Conservation (phyloP, 2,797 vertebrate genomes). For the Sebastes itinus region DNA sequence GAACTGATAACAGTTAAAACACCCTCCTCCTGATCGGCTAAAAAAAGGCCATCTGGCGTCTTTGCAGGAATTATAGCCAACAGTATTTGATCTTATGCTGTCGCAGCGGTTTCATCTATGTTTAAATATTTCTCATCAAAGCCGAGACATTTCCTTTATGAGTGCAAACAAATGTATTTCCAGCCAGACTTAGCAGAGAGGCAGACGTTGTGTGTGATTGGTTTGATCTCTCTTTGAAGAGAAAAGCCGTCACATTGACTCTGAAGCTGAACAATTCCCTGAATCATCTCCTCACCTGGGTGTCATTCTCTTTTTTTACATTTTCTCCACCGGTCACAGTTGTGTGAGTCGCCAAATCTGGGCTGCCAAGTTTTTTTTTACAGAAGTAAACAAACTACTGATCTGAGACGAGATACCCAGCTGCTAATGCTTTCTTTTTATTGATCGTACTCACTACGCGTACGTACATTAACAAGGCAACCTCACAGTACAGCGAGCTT, state of each 20-base stretch:
- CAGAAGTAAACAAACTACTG: too few species aligned
- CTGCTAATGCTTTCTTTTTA: neutral
- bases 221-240: constrained; percentile 17
- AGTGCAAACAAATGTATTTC: constrained; percentile 22
- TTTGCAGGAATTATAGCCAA: neutral
- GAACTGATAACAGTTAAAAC: neutral
- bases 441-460: neutral
- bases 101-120: neutral
- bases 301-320: neutral
- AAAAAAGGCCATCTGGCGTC: neutral
- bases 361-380: too few species aligned
- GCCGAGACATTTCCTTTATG: neutral
- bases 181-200: neutral
- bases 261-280: neutral
- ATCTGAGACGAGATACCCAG: neutral
- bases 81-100: neutral
- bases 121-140: neutral
- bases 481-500: neutral
- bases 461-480: neutral
- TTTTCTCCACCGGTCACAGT: neutral
- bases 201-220: neutral
- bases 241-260: neutral
- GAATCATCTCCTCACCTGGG: neutral
- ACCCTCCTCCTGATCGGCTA: neutral
- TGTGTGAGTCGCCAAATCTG: neutral